Evolutionary conservation across 2,113 vertebrate species (phyloP).

Genomic region (Pelecanus crispus): DNA sequence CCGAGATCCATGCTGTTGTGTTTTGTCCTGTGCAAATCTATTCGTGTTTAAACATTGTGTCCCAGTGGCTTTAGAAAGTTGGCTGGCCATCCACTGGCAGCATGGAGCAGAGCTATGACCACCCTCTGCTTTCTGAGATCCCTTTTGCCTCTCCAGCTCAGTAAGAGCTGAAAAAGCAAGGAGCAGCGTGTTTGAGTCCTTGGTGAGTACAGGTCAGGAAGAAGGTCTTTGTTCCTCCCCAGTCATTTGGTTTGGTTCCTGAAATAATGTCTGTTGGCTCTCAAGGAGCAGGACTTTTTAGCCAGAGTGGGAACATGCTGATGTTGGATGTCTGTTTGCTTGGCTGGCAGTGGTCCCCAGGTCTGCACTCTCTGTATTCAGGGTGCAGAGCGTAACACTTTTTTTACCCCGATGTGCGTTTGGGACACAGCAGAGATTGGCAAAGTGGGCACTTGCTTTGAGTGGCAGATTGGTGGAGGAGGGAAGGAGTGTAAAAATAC

Average conservation of each 20-base stretch:
- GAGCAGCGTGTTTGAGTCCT: background rate
- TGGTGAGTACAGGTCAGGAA: background rate
- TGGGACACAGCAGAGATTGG: background rate
- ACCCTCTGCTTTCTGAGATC: background rate
- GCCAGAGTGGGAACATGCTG: background rate
- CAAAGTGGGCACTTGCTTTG: background rate
- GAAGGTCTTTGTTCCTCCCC: background rate
- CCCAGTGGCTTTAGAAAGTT: background rate
- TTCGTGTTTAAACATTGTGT: background rate
- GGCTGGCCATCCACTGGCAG: background rate
- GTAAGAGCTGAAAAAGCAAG: background rate
- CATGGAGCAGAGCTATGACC: background rate
- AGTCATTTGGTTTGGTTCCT: background rate
- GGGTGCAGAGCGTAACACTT: background rate
- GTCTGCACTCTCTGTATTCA: background rate
- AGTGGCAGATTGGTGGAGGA: background rate
- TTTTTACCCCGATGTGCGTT: background rate
- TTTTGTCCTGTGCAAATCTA: background rate
- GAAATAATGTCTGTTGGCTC: fast-evolving
- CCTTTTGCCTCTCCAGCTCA: background rate
- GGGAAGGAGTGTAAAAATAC: background rate
- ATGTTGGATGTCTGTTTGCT: background rate
- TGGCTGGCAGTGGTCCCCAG: background rate
- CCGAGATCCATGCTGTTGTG: background rate
- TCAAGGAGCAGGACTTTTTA: background rate